Base-by-base conservation (phyloP, 2,113 vertebrate genomes). In the Scytalopus superciliaris region DNA sequence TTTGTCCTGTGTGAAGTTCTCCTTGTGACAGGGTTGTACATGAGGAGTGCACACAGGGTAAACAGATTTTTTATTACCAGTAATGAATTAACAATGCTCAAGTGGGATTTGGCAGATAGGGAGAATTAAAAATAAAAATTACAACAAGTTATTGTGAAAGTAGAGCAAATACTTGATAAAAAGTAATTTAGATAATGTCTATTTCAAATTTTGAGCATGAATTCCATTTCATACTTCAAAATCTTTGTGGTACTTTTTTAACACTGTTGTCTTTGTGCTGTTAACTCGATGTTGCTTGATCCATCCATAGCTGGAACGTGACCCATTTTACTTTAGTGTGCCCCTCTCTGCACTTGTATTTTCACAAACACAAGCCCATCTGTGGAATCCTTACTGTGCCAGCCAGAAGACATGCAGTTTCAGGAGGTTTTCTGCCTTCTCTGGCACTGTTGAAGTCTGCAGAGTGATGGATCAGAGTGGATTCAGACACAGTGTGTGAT, bases 401-500 rank as follows among this genome's bases (percentile, higher is more conserved):
- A 62, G 40, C 37, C 3, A 10, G 49, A 69, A 75, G 49, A 47
- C 27, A 28, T 30, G 4, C 2, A 42, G 17, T 23, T 86, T 44
- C 18, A 16, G 14, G 47, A 60, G 21, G 25, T 42, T 72, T 84
- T 82, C 18, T 92, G 78, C 66, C 59, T 85, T 75, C 39, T 27
- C 11, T 85, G 59, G 63, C 19, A 5, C 53, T 44, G 0, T 0
- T 27, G 12, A 52, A 63, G 49, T 39, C 62, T 60, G n/a, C 39
- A 85, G 44, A 30, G 21, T 14, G 75, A 27, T 30, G 17, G 42
- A 31, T 24, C 18, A 55, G 12, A 44, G 72, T 50, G 60, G 42
- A 10, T 55, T 78, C 52, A 68, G 42, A 44, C 63, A 12, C 64
- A 12, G 23, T 7, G 8, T 42, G 7, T 35, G 9, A 16, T 69